Percentiles rank a stretch among this genome's conserved stretches.
Evolutionary conservation across 2,113 vertebrate genomes (phyloP).

Genomic region (Mobula hypostoma): DNA sequence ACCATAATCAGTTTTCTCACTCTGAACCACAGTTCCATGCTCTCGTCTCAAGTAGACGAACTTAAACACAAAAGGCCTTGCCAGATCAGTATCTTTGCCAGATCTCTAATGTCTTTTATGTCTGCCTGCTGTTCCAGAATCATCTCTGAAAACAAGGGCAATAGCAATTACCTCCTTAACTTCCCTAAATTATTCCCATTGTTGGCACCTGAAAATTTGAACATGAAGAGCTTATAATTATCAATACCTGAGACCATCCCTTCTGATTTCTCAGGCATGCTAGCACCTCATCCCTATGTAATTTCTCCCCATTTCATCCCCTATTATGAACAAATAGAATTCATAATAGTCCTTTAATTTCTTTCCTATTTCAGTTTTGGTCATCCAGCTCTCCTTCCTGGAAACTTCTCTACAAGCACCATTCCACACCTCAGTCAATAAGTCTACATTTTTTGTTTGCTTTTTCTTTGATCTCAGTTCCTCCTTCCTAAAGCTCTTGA

Average conservation of each 20-base stretch:
- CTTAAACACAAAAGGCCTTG: neutral
- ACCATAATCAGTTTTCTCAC: neutral
- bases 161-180: no score
- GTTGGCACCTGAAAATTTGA: no score
- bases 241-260: no score
- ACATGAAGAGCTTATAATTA: no score
- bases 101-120: neutral
- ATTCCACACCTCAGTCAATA: neutral
- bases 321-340: no score
- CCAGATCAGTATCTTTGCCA: neutral
- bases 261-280: no score
- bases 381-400: neutral
- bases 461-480: neutral
- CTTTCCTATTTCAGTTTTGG: neutral
- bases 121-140: no score
- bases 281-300: no score
- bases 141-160: no score
- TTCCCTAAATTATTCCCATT: no score
- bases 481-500: neutral
- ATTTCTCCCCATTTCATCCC: no score
- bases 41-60: neutral
- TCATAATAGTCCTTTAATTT: neutral
- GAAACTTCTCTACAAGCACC: neutral
- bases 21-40: neutral
- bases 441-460: neutral